These are phyloP conservation scores for Atta cephalotes DNA, from an alignment of 1,140 invertebrate species.

Conservation along the genomic window DNA sequence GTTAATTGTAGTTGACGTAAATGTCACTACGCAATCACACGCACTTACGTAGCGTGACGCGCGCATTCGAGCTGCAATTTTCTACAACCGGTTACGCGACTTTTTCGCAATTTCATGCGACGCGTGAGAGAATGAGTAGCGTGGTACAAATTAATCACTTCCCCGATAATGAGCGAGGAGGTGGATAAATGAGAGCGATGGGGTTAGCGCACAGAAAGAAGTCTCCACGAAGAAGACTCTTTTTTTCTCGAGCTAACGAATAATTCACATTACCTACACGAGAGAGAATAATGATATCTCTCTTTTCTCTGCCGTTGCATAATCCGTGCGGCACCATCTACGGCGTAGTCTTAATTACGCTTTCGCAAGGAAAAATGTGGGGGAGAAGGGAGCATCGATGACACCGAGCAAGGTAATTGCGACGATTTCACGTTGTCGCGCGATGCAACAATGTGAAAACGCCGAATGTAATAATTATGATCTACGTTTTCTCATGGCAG, in stretches of 20 bases:
- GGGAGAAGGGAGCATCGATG: slow-evolving; percentile 16
- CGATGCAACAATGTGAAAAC: slow-evolving; percentile 41
- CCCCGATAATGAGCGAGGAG: slow-evolving; percentile 20
- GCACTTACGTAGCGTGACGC: background rate
- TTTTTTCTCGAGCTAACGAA: slow-evolving; percentile 14
- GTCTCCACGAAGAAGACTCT: background rate
- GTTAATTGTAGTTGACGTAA: slow-evolving; percentile 23
- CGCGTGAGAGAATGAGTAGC: slow-evolving; percentile 37
- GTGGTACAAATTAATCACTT: slow-evolving; percentile 31
- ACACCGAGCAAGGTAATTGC: slow-evolving; percentile 47
- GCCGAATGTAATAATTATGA: background rate
- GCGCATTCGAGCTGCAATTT: slow-evolving; percentile 25
- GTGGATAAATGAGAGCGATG: slow-evolving; percentile 21
- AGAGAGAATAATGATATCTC: slow-evolving; percentile 31
- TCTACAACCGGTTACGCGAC: slow-evolving; percentile 33
- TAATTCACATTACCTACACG: slow-evolving; percentile 31
- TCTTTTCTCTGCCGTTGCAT: slow-evolving; percentile 6
- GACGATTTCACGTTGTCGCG: background rate
- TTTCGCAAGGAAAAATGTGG: slow-evolving; percentile 59
- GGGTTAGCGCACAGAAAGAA: background rate
- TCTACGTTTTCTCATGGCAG: background rate
- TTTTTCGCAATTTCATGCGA: slow-evolving; percentile 55
- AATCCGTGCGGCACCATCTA: slow-evolving; percentile 43
- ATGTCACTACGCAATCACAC: slow-evolving; percentile 27
- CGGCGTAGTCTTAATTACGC: slow-evolving; percentile 53